Percentiles rank a stretch among this genome's conserved stretches.
Evolutionary conservation across 2,797 vertebrate genomes (phyloP).

Genomic region (Salmo trutta): DNA sequence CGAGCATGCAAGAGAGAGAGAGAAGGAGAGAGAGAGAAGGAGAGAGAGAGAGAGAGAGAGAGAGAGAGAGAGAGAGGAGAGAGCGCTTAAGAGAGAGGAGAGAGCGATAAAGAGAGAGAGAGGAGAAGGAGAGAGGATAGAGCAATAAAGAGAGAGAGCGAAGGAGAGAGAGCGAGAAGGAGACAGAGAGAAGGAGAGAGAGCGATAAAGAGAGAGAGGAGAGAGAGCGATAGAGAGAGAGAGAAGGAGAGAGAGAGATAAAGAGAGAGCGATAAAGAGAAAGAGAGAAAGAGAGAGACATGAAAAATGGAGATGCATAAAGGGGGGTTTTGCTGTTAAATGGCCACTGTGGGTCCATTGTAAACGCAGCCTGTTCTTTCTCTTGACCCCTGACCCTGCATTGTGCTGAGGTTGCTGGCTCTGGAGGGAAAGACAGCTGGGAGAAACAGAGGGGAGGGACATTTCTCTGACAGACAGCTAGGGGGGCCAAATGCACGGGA

Average conservation of each 20-base stretch:
- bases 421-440: conserved; percentile 20
- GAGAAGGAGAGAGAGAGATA: not conserved
- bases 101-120: not conserved
- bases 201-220: no score
- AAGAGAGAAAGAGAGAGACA: not conserved
- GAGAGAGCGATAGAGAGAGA: no score
- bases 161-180: no score
- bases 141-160: no score
- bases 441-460: conserved; percentile 14
- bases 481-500: conserved; percentile 18
- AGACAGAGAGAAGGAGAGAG: no score
- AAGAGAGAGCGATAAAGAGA: not conserved
- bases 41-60: no score
- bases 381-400: conserved; percentile 30
- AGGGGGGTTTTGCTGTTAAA: conserved; percentile 2
- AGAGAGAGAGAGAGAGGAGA: no score
- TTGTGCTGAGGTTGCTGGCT: conserved; percentile 16
- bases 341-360: conserved; percentile 10
- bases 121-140: no score
- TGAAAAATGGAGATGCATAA: conserved; percentile 2
- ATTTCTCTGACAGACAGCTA: conserved; percentile 1
- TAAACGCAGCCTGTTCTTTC: conserved; percentile 20
- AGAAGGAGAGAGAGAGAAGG: not conserved
- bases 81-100: no score
- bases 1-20: not conserved